Conservation (phyloP, 1,140 invertebrate genomes). For the Metopolophium dirhodum region DNA sequence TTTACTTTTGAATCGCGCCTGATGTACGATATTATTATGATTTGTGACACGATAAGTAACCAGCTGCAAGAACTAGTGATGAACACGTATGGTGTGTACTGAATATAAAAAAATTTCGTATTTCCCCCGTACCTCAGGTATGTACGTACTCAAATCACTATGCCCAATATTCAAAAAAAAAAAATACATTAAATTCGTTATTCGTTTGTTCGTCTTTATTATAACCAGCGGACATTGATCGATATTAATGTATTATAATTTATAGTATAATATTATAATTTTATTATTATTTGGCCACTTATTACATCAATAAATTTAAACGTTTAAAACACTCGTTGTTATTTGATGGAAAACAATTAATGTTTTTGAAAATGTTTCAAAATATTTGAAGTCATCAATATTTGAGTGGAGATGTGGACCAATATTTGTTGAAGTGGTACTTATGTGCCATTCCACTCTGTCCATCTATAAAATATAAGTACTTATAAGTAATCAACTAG, state of each 20-base stretch:
- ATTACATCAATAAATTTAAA: not conserved
- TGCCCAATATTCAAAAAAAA: not conserved
- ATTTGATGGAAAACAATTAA: not conserved
- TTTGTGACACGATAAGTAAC: not conserved
- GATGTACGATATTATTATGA: not conserved
- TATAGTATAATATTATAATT: too few relatives aligned
- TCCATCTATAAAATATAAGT: not conserved
- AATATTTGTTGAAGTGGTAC: not conserved
- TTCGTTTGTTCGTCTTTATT: not conserved
- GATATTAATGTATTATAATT: not conserved
- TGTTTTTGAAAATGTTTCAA: not conserved
- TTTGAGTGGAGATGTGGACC: not conserved
- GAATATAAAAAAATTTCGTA: not conserved
- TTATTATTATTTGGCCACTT: not conserved
- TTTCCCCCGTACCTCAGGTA: not conserved
- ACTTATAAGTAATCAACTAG: not conserved
- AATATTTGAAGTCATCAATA: not conserved
- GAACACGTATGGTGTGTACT: not conserved
- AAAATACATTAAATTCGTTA: not conserved
- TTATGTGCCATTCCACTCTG: not conserved
- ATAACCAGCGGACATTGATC: not conserved
- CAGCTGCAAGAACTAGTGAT: not conserved
- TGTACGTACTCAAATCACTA: not conserved
- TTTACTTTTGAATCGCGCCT: not conserved
- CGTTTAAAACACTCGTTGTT: not conserved